Evolutionary conservation across 2,797 vertebrate genomes (phyloP), one percentile per base, ranked within the genome.

Genomic region (Antennarius maculatus): DNA sequence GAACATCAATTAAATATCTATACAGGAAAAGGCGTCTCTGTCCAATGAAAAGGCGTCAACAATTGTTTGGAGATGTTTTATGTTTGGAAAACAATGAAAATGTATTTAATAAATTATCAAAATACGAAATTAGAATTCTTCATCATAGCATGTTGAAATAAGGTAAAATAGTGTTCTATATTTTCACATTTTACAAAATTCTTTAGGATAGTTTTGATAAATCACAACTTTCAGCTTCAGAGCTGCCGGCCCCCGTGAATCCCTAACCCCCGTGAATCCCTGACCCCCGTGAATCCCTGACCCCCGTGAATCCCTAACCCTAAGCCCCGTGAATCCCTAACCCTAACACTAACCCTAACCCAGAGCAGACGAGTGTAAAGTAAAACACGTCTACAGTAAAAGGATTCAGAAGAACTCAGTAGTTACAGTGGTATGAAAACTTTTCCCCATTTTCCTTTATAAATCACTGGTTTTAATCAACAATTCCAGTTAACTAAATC

Each of bases 311-410:
- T 59, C 14, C 13, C 18, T 39, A 42, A 7, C 49, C n/a, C n/a
- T n/a, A n/a, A n/a, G n/a, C 16, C 42, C n/a, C n/a, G n/a, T n/a
- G n/a, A n/a, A n/a, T n/a, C n/a, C n/a, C 42, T 16, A 56, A 43
- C 10, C 2, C 17, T 4, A n/a, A n/a, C n/a, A n/a, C n/a, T 23
- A 23, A 23, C 23, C 23, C 23, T 23, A 23, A 23, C 23, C 23
- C 23, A 58, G 31, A 66, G 58, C 37, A 50, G 1, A 56, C 50
- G 31, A 46, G 18, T 37, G 39, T 41, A 55, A 61, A 34, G 58
- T 73, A 81, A 58, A 76, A 66, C 61, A 80, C 42, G 48, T 47
- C 18, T 68, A 70, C 67, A 85, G 74, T 46, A 74, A 61, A 69
- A 41, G 51, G 41, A 66, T 29, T 27, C 53, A 61, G 69, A 67